A percentile compares a stretch with the other conserved stretches of the same genome.
Conservation (phyloP, 2,113 vertebrate genomes). For the Odontophorus gujanensis region DNA sequence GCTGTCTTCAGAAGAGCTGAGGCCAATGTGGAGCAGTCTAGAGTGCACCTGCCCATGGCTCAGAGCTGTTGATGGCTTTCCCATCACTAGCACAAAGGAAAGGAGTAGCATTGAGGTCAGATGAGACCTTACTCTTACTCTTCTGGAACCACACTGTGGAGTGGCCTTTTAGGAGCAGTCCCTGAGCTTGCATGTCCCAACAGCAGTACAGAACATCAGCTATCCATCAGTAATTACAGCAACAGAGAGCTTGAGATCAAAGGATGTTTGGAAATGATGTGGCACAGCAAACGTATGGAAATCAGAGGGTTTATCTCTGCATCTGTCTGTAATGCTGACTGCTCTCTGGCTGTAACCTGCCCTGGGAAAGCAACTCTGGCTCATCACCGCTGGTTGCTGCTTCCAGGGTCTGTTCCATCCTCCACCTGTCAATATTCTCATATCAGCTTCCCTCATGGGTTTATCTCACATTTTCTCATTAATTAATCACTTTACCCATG, state of each 20-base stretch:
- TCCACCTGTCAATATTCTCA: not conserved
- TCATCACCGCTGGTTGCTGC: not conserved
- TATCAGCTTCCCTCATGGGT: not conserved
- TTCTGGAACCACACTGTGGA: not conserved
- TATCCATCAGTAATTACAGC: slow-evolving; percentile 55
- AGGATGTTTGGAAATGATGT: slow-evolving; percentile 58
- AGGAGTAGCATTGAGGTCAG: not conserved
- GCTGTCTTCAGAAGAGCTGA: not conserved
- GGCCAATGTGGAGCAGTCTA: not conserved
- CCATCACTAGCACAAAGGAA: not conserved
- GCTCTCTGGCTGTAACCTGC: slow-evolving; percentile 31
- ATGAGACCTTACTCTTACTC: not conserved
- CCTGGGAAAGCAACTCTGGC: slow-evolving; percentile 12
- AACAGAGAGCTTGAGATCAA: slow-evolving; percentile 65
- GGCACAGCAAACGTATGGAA: not conserved
- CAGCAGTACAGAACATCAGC: not conserved
- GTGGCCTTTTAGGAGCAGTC: slow-evolving; percentile 45
- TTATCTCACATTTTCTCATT: not conserved
- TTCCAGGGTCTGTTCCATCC: slow-evolving; percentile 2
- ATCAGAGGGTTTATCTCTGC: slow-evolving; percentile 39
- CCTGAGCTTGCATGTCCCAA: slow-evolving; percentile 16
- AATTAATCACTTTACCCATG: not conserved
- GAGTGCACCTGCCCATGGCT: not conserved
- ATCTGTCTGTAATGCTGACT: slow-evolving; percentile 65
- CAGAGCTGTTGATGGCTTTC: not conserved